Evolutionary conservation across 1,140 invertebrate genomes (phyloP).

Genomic region (Steinernema feltiae): DNA sequence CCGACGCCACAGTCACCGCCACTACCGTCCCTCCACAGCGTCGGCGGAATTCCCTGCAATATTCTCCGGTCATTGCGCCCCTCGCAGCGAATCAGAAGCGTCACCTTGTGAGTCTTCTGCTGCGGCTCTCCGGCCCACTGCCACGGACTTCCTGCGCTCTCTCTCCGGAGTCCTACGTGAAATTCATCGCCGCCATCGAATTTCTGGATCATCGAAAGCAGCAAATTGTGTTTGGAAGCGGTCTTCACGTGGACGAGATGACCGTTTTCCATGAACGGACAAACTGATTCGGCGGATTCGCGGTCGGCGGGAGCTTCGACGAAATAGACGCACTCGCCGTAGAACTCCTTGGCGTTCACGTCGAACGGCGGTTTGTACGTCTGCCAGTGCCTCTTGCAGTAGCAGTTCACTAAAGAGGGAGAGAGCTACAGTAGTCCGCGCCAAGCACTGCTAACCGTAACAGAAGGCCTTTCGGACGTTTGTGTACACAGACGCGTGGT

Average conservation of each 20-base stretch:
- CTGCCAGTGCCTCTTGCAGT: neutral
- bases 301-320: neutral
- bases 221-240: neutral
- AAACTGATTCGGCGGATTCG: neutral
- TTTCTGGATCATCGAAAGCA: neutral
- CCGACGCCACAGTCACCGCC: too few species aligned
- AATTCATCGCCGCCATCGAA: neutral
- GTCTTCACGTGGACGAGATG: neutral
- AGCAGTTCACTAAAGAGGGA: neutral
- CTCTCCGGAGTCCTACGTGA: neutral
- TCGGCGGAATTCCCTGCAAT: neutral
- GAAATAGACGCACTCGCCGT: neutral
- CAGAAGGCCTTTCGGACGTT: neutral
- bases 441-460: neutral
- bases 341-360: neutral
- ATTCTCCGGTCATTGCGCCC: too few species aligned
- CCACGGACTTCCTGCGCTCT: neutral
- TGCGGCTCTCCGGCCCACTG: neutral
- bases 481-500: neutral
- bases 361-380: neutral
- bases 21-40: neutral
- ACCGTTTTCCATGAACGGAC: neutral
- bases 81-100: too few species aligned
- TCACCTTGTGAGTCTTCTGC: too few species aligned
- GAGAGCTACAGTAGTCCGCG: too few species aligned